Conservation (phyloP, 2,797 vertebrate genomes). For the Crocidura indochinensis region DNA sequence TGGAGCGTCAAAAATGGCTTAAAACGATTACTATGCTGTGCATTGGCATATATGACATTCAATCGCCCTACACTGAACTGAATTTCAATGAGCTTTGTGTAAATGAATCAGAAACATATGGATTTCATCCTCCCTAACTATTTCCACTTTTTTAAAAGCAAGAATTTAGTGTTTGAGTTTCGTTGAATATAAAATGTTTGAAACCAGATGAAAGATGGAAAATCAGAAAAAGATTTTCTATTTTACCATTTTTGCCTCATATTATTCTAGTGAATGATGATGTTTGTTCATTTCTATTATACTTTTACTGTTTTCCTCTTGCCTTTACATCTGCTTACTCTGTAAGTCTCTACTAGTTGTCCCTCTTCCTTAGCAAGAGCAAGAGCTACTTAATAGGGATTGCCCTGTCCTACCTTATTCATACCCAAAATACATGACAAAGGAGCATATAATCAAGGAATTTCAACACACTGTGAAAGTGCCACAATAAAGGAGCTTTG, state of each 20-base stretch:
- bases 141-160: conserved; percentile 75
- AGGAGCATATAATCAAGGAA: not conserved
- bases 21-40: conserved; percentile 77
- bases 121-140: conserved; percentile 76
- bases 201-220: conserved; percentile 49
- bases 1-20: conserved; percentile 83
- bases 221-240: conserved; percentile 35
- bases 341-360: not conserved
- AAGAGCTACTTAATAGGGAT: not conserved
- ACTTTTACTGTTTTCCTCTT: not conserved
- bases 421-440: not conserved
- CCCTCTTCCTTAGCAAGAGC: not conserved
- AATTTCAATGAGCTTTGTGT: conserved; percentile 85
- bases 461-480: conserved; percentile 11
- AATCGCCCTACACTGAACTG: conserved; percentile 73
- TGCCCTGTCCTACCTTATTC: not conserved
- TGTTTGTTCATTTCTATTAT: conserved; percentile 4
- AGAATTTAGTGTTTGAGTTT: conserved; percentile 72
- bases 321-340: conserved; percentile 15
- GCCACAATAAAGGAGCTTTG: not conserved
- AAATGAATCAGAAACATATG: conserved; percentile 85
- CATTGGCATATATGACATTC: conserved; percentile 81
- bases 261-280: not conserved
- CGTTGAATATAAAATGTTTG: conserved; percentile 70
- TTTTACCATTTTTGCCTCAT: not conserved